These are phyloP conservation scores for Propithecus perrieri DNA, from an alignment of 2,797 vertebrate species.

Conservation along the genomic window DNA sequence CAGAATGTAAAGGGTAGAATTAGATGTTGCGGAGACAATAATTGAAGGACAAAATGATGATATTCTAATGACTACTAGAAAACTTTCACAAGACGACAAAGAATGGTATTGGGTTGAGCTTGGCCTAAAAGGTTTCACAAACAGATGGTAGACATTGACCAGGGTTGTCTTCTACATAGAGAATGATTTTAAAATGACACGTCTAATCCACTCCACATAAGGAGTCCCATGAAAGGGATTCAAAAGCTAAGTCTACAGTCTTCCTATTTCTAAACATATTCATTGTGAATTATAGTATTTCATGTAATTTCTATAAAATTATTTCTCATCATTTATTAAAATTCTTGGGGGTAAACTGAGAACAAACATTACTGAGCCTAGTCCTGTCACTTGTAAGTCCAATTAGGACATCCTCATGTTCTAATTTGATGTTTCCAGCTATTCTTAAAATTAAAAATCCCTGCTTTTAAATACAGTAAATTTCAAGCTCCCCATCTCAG, in stretches of 20 bases:
- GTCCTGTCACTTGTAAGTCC: neutral
- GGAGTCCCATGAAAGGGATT: neutral
- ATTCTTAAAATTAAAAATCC: neutral
- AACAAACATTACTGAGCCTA: neutral
- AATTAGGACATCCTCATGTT: neutral
- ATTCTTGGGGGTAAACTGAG: neutral
- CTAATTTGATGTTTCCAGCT: neutral
- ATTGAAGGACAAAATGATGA: neutral
- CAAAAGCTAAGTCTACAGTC: neutral
- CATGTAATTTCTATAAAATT: neutral
- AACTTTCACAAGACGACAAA: neutral
- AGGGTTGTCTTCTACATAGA: neutral
- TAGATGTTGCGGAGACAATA: neutral
- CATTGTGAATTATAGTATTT: neutral
- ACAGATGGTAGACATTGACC: neutral
- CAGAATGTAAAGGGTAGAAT: neutral
- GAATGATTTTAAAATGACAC: neutral
- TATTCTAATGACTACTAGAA: neutral
- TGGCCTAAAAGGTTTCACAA: neutral
- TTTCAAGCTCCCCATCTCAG: neutral
- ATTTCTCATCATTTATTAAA: neutral
- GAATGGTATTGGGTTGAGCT: neutral
- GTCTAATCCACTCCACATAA: neutral
- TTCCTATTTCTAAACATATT: neutral
- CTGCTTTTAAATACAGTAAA: neutral